These are phyloP conservation scores for Sciaenops ocellatus DNA, from an alignment of 2,797 vertebrate genomes.

Conservation along the genomic window DNA sequence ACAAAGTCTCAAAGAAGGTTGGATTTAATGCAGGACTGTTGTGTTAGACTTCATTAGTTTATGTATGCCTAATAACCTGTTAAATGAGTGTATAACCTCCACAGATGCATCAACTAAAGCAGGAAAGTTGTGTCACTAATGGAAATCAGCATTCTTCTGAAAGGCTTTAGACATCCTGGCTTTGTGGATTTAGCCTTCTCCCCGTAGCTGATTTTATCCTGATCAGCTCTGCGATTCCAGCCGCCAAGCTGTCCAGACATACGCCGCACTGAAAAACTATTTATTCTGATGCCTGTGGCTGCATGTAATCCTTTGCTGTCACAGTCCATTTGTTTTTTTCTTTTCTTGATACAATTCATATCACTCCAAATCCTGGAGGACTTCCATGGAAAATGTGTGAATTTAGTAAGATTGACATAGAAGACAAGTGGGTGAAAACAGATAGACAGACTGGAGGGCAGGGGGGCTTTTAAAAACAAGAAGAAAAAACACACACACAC, in stretches of 20 bases:
- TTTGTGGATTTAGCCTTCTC: slow-evolving; percentile 40
- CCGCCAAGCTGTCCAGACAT: slow-evolving; percentile 54
- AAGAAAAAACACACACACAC: slow-evolving; percentile 3
- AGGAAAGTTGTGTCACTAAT: slow-evolving; percentile 31
- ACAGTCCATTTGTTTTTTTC: slow-evolving; percentile 65
- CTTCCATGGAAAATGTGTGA: slow-evolving; percentile 70
- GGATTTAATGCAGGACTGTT: background rate
- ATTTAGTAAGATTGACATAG: slow-evolving; percentile 68
- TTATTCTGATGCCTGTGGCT: slow-evolving; percentile 62
- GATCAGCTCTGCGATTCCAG: slow-evolving; percentile 32
- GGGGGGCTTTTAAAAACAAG: slow-evolving; percentile 14
- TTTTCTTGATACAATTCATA: slow-evolving; percentile 60
- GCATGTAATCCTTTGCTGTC: slow-evolving; percentile 61
- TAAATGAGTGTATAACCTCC: background rate
- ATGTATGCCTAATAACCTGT: background rate
- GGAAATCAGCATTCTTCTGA: slow-evolving; percentile 15
- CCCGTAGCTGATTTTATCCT: slow-evolving; percentile 53
- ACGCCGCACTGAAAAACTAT: slow-evolving; percentile 39
- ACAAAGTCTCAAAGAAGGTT: background rate
- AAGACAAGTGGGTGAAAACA: slow-evolving; percentile 63
- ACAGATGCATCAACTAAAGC: background rate
- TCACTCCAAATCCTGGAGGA: slow-evolving; percentile 57
- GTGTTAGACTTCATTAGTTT: background rate
- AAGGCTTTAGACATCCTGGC: slow-evolving; percentile 17
- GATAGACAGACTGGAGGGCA: slow-evolving; percentile 35